Percentiles rank a stretch among this genome's conserved stretches.
Conservation (phyloP, 2,113 vertebrate species). For the Lethenteron camtschaticum region DNA sequence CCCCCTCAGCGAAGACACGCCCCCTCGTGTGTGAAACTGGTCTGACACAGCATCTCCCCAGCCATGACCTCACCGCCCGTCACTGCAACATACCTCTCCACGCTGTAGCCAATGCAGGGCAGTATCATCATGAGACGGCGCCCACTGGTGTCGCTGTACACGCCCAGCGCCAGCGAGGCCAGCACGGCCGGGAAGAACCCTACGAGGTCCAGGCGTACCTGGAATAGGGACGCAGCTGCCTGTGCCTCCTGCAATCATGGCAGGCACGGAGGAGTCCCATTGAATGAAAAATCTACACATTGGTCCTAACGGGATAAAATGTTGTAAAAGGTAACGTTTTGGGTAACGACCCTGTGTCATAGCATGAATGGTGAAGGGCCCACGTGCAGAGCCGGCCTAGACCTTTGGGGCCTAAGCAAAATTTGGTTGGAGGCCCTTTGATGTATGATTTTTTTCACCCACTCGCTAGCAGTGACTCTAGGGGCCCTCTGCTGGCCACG, state of each 20-base stretch:
- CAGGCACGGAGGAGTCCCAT: not conserved
- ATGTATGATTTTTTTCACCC: too few relatives aligned
- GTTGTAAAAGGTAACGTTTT: not conserved
- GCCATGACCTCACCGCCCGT: too few relatives aligned
- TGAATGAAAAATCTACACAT: not conserved
- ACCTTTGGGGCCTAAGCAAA: not conserved
- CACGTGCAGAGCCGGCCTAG: not conserved
- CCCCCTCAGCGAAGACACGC: too few relatives aligned
- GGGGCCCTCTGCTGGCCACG: too few relatives aligned
- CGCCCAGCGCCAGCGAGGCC: not conserved
- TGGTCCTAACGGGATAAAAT: not conserved
- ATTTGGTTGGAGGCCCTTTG: not conserved
- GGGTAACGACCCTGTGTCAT: not conserved
- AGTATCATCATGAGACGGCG: not conserved
- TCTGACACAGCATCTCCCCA: too few relatives aligned
- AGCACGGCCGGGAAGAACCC: not conserved
- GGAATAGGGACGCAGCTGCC: constrained; percentile 1
- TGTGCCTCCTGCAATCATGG: not conserved
- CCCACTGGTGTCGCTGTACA: constrained; percentile 1
- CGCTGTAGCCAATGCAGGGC: not conserved
- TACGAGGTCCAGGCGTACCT: not conserved
- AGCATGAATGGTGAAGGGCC: not conserved
- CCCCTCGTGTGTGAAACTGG: too few relatives aligned
- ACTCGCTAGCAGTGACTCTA: too few relatives aligned
- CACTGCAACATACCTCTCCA: not conserved